Percentiles rank a stretch among this genome's conserved stretches.
Conservation (phyloP, 1,140 invertebrate species). For the Alviniconcha marisindica region DNA sequence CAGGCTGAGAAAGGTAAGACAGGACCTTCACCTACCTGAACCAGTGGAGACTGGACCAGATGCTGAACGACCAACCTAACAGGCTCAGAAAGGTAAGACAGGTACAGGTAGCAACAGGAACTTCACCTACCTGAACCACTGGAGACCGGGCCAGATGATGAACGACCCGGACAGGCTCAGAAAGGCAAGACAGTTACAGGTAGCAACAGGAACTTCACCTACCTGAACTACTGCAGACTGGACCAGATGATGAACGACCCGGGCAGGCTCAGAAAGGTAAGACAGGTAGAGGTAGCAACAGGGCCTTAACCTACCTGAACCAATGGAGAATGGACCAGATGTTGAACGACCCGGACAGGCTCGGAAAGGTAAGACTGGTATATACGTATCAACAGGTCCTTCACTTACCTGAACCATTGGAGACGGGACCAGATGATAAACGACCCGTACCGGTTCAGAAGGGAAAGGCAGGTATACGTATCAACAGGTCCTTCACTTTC, state of each 20-base stretch:
- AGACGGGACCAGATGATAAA: constrained; percentile 22
- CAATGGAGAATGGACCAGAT: constrained; percentile 28
- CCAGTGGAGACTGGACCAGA: constrained; percentile 28
- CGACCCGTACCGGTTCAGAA: constrained; percentile 23
- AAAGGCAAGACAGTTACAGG: too few species aligned
- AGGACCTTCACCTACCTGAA: constrained; percentile 34
- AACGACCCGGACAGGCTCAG: constrained; percentile 22
- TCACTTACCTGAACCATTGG: constrained; percentile 32
- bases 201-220: constrained; percentile 34
- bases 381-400: constrained; percentile 60
- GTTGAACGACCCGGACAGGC: background rate
- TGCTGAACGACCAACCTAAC: constrained; percentile 37
- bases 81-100: constrained; percentile 34
- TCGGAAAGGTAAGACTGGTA: background rate
- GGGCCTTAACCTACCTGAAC: constrained; percentile 36
- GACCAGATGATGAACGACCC: constrained; percentile 36
- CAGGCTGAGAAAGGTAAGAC: constrained; percentile 63
- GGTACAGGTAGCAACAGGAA: background rate
- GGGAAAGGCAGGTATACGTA: too few species aligned
- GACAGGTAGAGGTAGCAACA: background rate
- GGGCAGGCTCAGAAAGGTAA: constrained; percentile 34
- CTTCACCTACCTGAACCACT: constrained; percentile 35
- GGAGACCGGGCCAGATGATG: constrained; percentile 23
- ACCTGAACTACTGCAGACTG: constrained; percentile 39
- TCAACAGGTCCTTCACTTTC: constrained; percentile 37